Base-by-base conservation (phyloP, 2,888 invertebrate species). In the Pterobdella sp. region DNA sequence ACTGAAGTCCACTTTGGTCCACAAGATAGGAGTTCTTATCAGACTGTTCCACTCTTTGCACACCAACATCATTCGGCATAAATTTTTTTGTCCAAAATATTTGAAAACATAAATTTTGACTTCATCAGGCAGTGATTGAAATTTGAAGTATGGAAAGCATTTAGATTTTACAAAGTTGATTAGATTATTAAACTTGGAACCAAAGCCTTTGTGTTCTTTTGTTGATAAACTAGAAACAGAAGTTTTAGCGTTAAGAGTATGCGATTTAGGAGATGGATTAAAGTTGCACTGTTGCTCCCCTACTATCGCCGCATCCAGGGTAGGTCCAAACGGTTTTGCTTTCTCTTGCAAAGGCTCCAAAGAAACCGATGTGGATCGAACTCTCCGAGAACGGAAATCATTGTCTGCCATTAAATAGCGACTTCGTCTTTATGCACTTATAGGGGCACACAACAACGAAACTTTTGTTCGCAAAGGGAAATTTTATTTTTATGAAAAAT, bases 41-140 rank as follows among this genome's bases (percentile, higher is more conserved):
- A 81, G 71, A 1, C 70, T 68, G 36, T 77, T 75, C 83, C 83
- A 83, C 26, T 80, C 76, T 35, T 74, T 68, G 74, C 81, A 82
- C 0, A 82, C 81, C 72, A 76, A 75, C 31, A 80, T 76, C 14
- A 78, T 76, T 26, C 76, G 73, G 1, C 81, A 82, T 74, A 81
- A 80, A 35, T 81, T 81, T 68, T 78, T 76, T n/a, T 78, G 78
- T 37, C 76, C 75, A 26, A 83, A 78, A 69, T 79, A 81, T n/a
- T 80, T 78, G 74, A 82, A 82, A 29, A 82, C 77, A 74, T 81
- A 81, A 26, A 81, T 73, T 76, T 81, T 80, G 75, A 81, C 81
- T 70, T 80, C 80, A 52, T 77, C 75, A 26, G 83, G 82, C 32
- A 83, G 76, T n/a, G 75, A 72, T 68, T 79, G 75, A 74, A 82